Evolutionary conservation across 2,888 invertebrate species (phyloP).

Genomic region (Drosophila tripunctata): DNA sequence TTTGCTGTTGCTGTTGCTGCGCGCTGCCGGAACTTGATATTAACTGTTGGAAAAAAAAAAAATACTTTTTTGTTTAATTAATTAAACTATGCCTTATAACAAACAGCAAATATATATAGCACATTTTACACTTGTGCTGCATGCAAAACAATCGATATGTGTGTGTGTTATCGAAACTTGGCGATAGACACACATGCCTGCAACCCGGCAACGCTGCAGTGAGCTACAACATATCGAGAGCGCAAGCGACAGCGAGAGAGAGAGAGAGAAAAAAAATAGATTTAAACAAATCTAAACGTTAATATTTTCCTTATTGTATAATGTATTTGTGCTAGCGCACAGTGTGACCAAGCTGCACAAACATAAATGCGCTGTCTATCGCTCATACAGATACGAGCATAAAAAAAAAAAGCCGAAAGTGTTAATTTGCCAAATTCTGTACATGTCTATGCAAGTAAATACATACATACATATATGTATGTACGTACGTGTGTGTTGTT

Average conservation of each 20-base stretch:
- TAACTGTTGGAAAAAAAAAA: not conserved
- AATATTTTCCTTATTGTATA: constrained; percentile 45
- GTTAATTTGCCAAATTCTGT: constrained; percentile 62
- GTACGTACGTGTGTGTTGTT: no score
- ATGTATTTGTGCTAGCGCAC: constrained; percentile 12
- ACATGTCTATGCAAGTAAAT: constrained; percentile 12
- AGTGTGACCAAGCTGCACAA: constrained; percentile 14
- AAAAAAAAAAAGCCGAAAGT: constrained; percentile 52
- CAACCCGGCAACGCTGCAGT: constrained; percentile 38
- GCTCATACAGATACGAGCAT: no score
- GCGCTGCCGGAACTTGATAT: constrained; percentile 20
- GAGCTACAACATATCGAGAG: constrained; percentile 22
- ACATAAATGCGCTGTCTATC: constrained; percentile 16
- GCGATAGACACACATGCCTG: constrained; percentile 52
- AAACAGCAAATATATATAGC: no score
- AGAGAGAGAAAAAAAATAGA: constrained; percentile 14
- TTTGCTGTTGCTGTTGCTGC: no score
- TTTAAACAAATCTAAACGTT: constrained; percentile 26
- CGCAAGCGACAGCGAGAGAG: not conserved
- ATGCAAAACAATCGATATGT: no score
- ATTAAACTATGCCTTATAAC: no score
- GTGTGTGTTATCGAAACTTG: constrained; percentile 37
- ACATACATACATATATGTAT: constrained; percentile 7
- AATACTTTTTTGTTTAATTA: no score
- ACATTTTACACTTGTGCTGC: no score